Percentiles rank a stretch among this genome's conserved stretches.
Evolutionary conservation across 2,888 invertebrate genomes (phyloP).

Genomic region (Lepidochrysops patricia): DNA sequence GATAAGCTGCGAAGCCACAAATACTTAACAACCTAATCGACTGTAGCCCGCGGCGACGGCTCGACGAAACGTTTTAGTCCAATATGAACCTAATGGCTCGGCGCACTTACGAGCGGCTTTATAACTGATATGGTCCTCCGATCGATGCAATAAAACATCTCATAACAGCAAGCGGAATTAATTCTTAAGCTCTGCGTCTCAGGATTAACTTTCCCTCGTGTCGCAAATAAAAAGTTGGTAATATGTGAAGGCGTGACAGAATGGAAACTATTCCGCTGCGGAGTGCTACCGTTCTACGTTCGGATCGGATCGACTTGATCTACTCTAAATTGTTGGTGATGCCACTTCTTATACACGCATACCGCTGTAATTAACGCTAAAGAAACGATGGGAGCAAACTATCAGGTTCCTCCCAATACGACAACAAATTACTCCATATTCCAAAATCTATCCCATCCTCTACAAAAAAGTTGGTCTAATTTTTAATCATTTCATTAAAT

Average conservation of each 20-base stretch:
- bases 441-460: neutral
- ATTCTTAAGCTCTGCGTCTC: slow-evolving; percentile 26
- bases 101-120: slow-evolving; percentile 29
- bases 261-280: slow-evolving; percentile 40
- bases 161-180: slow-evolving; percentile 27
- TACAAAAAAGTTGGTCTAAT: too few relatives aligned
- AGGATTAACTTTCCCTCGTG: slow-evolving; percentile 12
- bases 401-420: neutral
- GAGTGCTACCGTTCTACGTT: slow-evolving; percentile 44
- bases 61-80: slow-evolving; percentile 27
- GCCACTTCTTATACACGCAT: slow-evolving; percentile 6
- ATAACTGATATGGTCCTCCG: slow-evolving; percentile 16
- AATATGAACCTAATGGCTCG: slow-evolving; percentile 41
- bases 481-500: neutral
- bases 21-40: slow-evolving; percentile 50
- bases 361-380: slow-evolving; percentile 6
- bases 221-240: slow-evolving; percentile 10
- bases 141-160: slow-evolving; percentile 16
- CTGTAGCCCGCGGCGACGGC: slow-evolving; percentile 30
- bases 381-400: neutral
- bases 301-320: slow-evolving; percentile 35
- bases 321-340: slow-evolving; percentile 22
- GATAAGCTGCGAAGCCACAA: slow-evolving; percentile 57
- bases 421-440: neutral
- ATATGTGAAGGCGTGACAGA: slow-evolving; percentile 33